Evolutionary conservation across 2,888 invertebrate genomes (phyloP).

Genomic region (Crepidodera aurea): DNA sequence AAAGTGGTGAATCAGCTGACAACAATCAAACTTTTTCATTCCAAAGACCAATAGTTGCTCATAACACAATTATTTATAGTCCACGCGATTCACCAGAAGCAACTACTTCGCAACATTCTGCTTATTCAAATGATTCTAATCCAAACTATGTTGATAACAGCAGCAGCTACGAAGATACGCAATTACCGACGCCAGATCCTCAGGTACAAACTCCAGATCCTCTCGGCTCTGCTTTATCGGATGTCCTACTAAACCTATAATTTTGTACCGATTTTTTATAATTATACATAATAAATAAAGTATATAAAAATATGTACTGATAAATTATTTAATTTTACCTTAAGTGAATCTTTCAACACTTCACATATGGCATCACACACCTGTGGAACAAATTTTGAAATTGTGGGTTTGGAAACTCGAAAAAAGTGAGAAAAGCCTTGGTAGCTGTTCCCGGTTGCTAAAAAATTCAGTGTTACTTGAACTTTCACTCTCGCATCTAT

Average conservation of each 20-base stretch:
- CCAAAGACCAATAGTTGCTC: not conserved
- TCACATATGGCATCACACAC: constrained; percentile 46
- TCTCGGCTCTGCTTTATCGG: not conserved
- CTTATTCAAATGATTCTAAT: not conserved
- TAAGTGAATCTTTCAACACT: constrained; percentile 1
- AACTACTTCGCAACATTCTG: constrained; percentile 1
- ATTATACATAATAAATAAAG: not conserved
- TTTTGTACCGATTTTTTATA: not conserved
- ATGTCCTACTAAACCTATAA: not conserved
- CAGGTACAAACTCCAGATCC: not conserved
- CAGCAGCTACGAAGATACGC: not conserved
- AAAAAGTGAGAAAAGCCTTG: constrained; percentile 45
- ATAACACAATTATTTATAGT: not conserved
- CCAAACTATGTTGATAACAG: constrained; percentile 1
- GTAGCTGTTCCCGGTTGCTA: constrained; percentile 47
- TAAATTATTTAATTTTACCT: constrained; percentile 7
- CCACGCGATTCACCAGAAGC: not conserved
- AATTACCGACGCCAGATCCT: not conserved
- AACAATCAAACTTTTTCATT: constrained; percentile 2
- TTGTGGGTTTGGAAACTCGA: constrained; percentile 42
- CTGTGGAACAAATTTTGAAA: constrained; percentile 46
- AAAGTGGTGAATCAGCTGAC: not conserved
- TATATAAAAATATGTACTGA: constrained; percentile 3
- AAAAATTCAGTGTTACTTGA: constrained; percentile 48
- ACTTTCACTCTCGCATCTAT: constrained; percentile 40